Base-by-base conservation (phyloP, 1,140 invertebrate genomes). In the Brachionus asplanchnoidis region DNA sequence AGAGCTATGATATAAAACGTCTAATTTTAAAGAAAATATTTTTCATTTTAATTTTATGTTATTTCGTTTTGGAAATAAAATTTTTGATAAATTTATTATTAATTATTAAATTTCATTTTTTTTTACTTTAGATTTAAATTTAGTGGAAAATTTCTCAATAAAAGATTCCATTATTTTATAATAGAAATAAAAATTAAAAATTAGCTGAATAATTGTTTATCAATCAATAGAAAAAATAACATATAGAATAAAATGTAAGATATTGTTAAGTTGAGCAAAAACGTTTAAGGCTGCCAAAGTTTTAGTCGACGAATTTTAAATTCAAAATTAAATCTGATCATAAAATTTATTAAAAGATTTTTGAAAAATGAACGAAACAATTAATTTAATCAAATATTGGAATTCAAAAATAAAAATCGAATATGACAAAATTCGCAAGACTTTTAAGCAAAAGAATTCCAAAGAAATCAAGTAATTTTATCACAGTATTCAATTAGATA, bases 241-340 rank as follows among this genome's bases (percentile, higher is more conserved):
- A 36, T 6, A 36, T 36, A 36, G 32, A 36, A 6, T 36, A 36
- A 7, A 36, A 36, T 36, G 32, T 36, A 36, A 36, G 32, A 46
- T 46, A 46, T 75, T 75, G 17, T 75, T 70, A 70, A 70, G 36
- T 36, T 70, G n/a, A 70, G n/a, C 5, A 70, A 70, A 70, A 70
- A 5, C 9, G 32, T 5, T 4, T 32, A 68, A 12, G 11, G 5
- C 26, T 28, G 32, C 12, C n/a, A 68, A 28, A 32, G 11, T 68
- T 68, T 68, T 4, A 8, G 26, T 65, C 17, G 26, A 65, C 11
- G 20, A 36, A 14, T 14, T 17, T 36, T 14, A n/a, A 70, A 70
- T 36, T 70, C n/a, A 70, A 32, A 70, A 36, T 40, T 17, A 40
- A 40, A 46, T 5, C 3, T 5, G 28, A 17, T 23, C 17, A 70